Conservation (phyloP, 2,888 invertebrate species). For the Eristalis intricaria region DNA sequence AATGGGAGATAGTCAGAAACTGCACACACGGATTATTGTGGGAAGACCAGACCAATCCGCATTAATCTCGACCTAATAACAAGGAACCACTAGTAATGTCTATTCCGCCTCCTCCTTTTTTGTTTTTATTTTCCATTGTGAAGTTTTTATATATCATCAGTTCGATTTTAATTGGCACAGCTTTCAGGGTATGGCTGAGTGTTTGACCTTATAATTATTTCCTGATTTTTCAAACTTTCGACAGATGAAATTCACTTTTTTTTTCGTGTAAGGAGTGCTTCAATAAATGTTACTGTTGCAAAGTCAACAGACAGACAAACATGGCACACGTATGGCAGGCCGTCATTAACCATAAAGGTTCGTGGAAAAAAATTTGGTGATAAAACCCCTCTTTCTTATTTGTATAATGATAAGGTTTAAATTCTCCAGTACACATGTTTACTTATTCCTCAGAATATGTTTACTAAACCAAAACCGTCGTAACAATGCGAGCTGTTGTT, state of each 20-base stretch:
- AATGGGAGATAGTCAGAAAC: constrained; percentile 53
- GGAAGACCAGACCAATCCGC: constrained; percentile 51
- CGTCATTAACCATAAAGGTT: constrained; percentile 38
- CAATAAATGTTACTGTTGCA: constrained; percentile 51
- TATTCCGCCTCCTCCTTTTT: neutral
- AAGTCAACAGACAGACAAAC: constrained; percentile 16
- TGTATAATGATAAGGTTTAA: constrained; percentile 56
- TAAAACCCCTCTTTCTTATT: constrained; percentile 46
- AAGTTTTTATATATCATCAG: neutral
- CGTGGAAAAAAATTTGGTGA: constrained; percentile 41
- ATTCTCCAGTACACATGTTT: constrained; percentile 37
- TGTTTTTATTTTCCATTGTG: neutral
- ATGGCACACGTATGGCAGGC: constrained; percentile 57
- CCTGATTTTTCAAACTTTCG: neutral
- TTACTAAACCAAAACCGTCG: constrained; percentile 38
- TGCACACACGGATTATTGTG: constrained; percentile 54
- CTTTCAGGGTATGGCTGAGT: constrained; percentile 21
- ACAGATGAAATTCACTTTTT: neutral
- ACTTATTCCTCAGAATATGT: constrained; percentile 43
- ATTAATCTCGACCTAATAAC: constrained; percentile 61
- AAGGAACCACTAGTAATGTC: constrained; percentile 5
- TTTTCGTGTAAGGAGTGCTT: constrained; percentile 4
- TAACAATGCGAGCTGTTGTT: constrained; percentile 46
- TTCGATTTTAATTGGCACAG: constrained; percentile 43
- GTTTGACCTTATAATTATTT: constrained; percentile 17